Conservation (phyloP, 2,113 vertebrate genomes). For the Piaya cayana region DNA sequence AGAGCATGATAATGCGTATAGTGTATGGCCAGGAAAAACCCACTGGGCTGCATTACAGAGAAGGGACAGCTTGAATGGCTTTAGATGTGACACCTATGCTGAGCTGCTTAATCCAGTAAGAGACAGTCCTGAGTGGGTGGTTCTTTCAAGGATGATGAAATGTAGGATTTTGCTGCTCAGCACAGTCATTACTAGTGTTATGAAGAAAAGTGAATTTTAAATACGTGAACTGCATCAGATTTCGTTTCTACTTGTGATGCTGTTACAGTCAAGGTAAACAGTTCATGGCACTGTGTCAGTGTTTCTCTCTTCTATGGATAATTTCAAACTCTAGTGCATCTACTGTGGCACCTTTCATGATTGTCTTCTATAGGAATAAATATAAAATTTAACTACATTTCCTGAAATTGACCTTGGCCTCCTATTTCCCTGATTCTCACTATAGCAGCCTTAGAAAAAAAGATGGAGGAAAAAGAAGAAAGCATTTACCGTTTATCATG, state of each 20-base stretch:
- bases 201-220: background rate
- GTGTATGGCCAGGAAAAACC: background rate
- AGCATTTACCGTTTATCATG: background rate
- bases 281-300: background rate
- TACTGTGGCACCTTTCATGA: background rate
- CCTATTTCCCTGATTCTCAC: background rate
- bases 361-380: background rate
- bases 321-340: background rate
- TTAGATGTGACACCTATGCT: background rate
- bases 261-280: background rate
- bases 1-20: conserved; percentile 19
- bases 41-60: background rate
- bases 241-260: background rate
- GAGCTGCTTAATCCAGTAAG: background rate
- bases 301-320: background rate
- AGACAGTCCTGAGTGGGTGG: background rate
- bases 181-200: background rate
- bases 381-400: background rate
- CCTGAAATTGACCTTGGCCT: background rate
- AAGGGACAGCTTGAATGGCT: background rate
- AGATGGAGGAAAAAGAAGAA: background rate
- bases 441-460: background rate
- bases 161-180: background rate
- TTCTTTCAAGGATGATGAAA: background rate
- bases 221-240: fast-evolving